These are phyloP conservation scores for Australoheros facetus DNA, from an alignment of 2,797 vertebrate genomes.

Conservation along the genomic window DNA sequence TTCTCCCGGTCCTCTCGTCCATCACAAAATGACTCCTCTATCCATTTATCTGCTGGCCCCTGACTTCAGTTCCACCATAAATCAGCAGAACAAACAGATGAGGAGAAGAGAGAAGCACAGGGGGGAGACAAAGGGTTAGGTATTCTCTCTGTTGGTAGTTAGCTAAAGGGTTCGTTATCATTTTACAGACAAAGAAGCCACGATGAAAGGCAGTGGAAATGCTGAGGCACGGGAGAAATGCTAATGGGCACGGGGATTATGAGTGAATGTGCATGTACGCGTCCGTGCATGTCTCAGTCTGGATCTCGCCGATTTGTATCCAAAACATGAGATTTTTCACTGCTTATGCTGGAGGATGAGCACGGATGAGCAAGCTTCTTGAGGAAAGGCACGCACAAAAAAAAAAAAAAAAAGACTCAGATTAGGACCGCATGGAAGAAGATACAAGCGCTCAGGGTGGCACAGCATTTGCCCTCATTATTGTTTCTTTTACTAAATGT, in stretches of 20 bases:
- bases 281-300: slow-evolving; percentile 22
- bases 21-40: slow-evolving; percentile 60
- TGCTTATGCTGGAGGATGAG: slow-evolving; percentile 33
- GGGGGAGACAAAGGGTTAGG: slow-evolving; percentile 52
- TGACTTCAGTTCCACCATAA: slow-evolving; percentile 65
- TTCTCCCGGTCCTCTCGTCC: slow-evolving; percentile 45
- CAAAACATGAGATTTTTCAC: slow-evolving; percentile 59
- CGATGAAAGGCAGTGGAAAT: slow-evolving; percentile 67
- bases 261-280: slow-evolving; percentile 19
- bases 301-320: slow-evolving; percentile 53
- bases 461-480: not conserved
- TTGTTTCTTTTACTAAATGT: not conserved
- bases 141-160: slow-evolving; percentile 56
- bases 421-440: not conserved
- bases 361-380: slow-evolving; percentile 16
- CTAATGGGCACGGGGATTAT: slow-evolving; percentile 43
- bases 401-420: not conserved
- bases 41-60: slow-evolving; percentile 52
- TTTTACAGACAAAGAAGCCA: slow-evolving; percentile 63
- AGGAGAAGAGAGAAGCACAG: slow-evolving; percentile 35
- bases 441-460: not conserved
- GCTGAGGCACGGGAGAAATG: slow-evolving; percentile 48
- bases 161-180: slow-evolving; percentile 51
- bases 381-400: slow-evolving; percentile 11
- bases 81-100: slow-evolving; percentile 68